Base-by-base conservation (phyloP, 2,888 invertebrate genomes). In the Uloborus plumipes region DNA sequence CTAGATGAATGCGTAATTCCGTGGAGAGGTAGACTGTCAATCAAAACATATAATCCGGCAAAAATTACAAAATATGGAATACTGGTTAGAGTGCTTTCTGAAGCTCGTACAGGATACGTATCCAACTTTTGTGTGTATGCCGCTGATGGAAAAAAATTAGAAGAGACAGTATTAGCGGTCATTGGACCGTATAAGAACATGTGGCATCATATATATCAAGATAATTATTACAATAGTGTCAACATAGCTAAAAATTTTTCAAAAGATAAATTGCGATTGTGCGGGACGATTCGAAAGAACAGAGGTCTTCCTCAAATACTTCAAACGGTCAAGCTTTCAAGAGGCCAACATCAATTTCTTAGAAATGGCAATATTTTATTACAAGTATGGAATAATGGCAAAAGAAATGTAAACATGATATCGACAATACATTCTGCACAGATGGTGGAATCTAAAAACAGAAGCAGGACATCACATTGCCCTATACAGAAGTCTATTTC, bases 191-290 rank as follows among this genome's bases (percentile, higher is more conserved):
- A 47, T 65, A 65, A 15, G 18, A 13, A 65, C 7, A n/a, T 65
- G 20, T 53, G 69, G 55, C 55, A 69, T 26, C 26, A 53, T 15
- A 14, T 69, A 16, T 69, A 69, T 18, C 13, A n/a, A 18, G 4
- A 53, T 16, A 53, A 69, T 39, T 69, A 53, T 39, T 69, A 69
- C 11, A 69, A 69, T 18, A 69, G 69, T 39, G 55, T 69, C 18
- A 15, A 69, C 15, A 15, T 31, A 6, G 39, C 9, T 14, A 39
- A 53, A 13, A 49, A n/a, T 13, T 69, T 22, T 53, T 18, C 2
- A 20, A 13, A 69, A 53, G 6, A 47, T n/a, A 69, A 1, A 69
- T 1, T 65, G 9, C 47, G 47, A 65, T 1, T 47, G 3, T 65
- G 65, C 18, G 49, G 65, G 6, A 65, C 65, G 6, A 65, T 50